phyloP scores from a whole-genome alignment of 2,888 invertebrate genomes.

The Megamerina dolium region DNA sequence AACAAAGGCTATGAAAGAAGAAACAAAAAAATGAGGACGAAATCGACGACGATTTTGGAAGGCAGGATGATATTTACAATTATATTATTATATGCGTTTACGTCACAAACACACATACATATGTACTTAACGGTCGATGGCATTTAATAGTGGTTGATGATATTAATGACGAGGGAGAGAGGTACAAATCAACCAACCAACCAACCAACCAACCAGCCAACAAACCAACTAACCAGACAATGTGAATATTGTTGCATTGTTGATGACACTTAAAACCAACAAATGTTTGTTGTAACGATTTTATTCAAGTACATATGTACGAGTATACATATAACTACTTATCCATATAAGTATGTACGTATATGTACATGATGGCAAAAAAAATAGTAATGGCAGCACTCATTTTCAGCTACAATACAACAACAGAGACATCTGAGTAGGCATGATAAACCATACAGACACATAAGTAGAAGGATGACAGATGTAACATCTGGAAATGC shows the following conservation, averaged over 20 bases:
- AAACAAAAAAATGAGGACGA: not conserved
- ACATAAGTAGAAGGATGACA: too few species aligned
- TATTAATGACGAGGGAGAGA: not conserved
- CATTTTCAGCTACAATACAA: too few species aligned
- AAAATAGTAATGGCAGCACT: too few species aligned
- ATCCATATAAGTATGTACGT: not conserved
- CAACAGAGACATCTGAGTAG: too few species aligned
- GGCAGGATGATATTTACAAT: slow-evolving; percentile 15
- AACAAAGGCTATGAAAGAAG: slow-evolving; percentile 12
- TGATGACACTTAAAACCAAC: slow-evolving; percentile 26
- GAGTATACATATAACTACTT: not conserved
- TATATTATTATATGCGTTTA: slow-evolving; percentile 4
- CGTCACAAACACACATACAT: too few species aligned
- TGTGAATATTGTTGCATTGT: not conserved
- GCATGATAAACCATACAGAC: too few species aligned
- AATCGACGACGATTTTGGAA: not conserved
- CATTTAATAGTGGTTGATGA: too few species aligned
- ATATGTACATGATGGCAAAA: not conserved
- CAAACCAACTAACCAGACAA: too few species aligned
- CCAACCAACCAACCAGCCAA: too few species aligned
- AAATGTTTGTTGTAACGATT: slow-evolving; percentile 21
- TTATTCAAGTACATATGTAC: too few species aligned
- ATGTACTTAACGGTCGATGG: slow-evolving; percentile 11
- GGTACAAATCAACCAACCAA: slow-evolving; percentile 1
- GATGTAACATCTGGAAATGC: too few species aligned